A percentile compares a stretch with the other conserved stretches of the same genome.
Conservation (phyloP, 92 coral and sea anemone species). For the Nematostella vectensis region DNA sequence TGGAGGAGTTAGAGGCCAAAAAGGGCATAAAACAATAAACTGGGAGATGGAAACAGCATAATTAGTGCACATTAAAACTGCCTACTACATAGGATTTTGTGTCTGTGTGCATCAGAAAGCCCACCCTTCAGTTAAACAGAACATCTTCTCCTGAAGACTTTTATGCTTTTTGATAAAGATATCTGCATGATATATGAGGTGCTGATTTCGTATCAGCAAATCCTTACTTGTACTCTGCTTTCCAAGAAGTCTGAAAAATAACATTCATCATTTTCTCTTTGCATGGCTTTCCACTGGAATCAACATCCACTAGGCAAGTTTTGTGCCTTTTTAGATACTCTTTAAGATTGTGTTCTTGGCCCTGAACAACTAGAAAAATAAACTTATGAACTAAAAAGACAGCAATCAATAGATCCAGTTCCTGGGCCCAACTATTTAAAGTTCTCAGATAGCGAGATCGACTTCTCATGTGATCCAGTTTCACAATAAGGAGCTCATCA, state of each 20-base stretch:
- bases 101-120: too few relatives aligned
- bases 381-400: conserved; percentile 49
- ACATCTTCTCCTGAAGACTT: too few relatives aligned
- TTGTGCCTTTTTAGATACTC: conserved; percentile 60
- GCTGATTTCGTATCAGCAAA: too few relatives aligned
- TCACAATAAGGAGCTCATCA: conserved; percentile 31
- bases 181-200: too few relatives aligned
- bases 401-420: conserved; percentile 40
- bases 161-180: too few relatives aligned
- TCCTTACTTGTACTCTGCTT: too few relatives aligned
- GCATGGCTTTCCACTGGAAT: conserved; percentile 79
- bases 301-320: conserved; percentile 73
- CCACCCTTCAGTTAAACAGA: too few relatives aligned
- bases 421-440: conserved; percentile 60
- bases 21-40: too few relatives aligned
- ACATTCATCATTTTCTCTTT: conserved; percentile 89
- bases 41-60: too few relatives aligned
- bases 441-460: conserved; percentile 56
- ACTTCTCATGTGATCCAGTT: conserved; percentile 84
- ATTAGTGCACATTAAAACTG: too few relatives aligned
- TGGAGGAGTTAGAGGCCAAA: too few relatives aligned
- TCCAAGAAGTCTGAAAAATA: conserved; percentile 23
- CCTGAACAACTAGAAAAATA: conserved; percentile 61
- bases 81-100: too few relatives aligned
- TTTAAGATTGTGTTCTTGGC: conserved; percentile 31